phyloP scores from a whole-genome alignment of 2,113 vertebrate genomes.

The Etheostoma cragini region DNA sequence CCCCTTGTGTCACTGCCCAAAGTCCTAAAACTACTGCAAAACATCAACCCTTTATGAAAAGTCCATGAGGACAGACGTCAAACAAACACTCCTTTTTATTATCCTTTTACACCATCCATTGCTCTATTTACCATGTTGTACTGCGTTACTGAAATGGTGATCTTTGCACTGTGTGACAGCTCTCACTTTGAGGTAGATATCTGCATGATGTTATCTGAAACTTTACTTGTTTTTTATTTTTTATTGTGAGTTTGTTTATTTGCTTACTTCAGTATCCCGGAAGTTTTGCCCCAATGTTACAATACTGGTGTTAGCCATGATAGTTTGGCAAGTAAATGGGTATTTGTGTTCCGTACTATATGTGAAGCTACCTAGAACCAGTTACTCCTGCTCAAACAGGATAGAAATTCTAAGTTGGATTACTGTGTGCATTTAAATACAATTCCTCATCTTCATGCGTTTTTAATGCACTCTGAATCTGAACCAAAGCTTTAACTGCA shows the following conservation, averaged over 20 bases:
- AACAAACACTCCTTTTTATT: not conserved
- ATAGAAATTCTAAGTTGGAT: conserved; percentile 44
- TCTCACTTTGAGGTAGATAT: conserved; percentile 34
- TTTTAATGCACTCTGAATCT: conserved; percentile 63
- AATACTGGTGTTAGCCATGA: conserved; percentile 24
- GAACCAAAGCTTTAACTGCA: conserved; percentile 78
- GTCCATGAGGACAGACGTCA: conserved; percentile 6
- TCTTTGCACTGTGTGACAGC: conserved; percentile 62
- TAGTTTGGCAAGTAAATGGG: conserved; percentile 16
- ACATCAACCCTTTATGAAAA: not conserved
- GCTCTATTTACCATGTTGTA: conserved; percentile 33
- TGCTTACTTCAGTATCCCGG: conserved; percentile 37
- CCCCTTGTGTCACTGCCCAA: conserved; percentile 1
- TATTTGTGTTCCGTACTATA: conserved; percentile 28
- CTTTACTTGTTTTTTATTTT: conserved; percentile 29
- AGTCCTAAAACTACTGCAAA: conserved; percentile 30
- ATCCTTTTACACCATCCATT: conserved; percentile 1
- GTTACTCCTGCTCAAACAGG: conserved; percentile 38
- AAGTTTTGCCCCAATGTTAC: conserved; percentile 26
- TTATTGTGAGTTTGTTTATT: conserved; percentile 45
- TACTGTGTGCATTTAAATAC: conserved; percentile 57
- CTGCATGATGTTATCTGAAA: conserved; percentile 52
- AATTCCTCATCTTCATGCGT: conserved; percentile 69
- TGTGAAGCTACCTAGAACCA: conserved; percentile 43
- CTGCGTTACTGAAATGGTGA: conserved; percentile 57